Evolutionary conservation across 2,113 vertebrate species (phyloP).

Genomic region (Furnarius figulus): DNA sequence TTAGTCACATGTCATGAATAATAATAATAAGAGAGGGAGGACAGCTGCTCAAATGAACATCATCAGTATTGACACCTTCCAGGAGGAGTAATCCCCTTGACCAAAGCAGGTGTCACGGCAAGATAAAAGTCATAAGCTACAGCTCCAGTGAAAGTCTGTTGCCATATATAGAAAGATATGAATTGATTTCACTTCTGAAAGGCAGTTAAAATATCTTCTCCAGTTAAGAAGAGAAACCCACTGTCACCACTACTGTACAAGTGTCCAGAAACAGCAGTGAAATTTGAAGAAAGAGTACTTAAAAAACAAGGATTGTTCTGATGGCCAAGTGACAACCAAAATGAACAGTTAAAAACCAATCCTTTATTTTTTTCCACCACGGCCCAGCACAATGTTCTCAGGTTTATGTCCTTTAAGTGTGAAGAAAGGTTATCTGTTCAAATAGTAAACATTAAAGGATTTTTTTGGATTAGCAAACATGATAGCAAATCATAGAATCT

Average conservation of each 20-base stretch:
- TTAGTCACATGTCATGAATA: not conserved
- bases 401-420: not conserved
- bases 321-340: not conserved
- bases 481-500: not conserved
- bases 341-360: not conserved
- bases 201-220: not conserved
- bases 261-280: not conserved
- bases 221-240: not conserved
- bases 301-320: not conserved
- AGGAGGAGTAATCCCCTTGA: conserved; percentile 20
- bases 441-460: not conserved
- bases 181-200: not conserved
- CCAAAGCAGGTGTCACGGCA: conserved; percentile 19
- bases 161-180: not conserved
- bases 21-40: conserved; percentile 12
- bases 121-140: conserved; percentile 30
- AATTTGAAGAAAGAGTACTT: not conserved
- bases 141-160: not conserved
- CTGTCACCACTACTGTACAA: not conserved
- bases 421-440: not conserved
- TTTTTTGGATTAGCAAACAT: not conserved
- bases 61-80: conserved; percentile 29
- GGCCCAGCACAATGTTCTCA: not conserved
- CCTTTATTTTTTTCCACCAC: not conserved
- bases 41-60: conserved; percentile 16